phyloP scores from a whole-genome alignment of 2,888 invertebrate species.

The Anoplius nigerrimus region DNA sequence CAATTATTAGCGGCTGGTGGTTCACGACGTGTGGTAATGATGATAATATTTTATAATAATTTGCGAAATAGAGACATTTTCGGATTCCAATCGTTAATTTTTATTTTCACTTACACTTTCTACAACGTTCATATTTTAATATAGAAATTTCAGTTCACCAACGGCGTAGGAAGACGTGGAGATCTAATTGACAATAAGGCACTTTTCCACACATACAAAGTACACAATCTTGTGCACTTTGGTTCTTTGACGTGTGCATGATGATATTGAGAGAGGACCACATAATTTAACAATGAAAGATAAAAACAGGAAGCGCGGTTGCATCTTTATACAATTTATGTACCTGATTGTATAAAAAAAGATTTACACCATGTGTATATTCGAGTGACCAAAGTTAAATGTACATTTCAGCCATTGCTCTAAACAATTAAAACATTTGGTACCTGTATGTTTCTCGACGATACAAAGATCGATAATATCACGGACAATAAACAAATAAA shows the following conservation, averaged over 20 bases:
- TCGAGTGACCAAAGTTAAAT: slow-evolving; percentile 26
- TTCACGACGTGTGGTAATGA: background rate
- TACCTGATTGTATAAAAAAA: slow-evolving; percentile 40
- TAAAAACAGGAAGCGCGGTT: slow-evolving; percentile 14
- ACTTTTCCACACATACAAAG: slow-evolving; percentile 21
- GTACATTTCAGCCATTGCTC: slow-evolving; percentile 27
- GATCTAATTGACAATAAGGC: slow-evolving; percentile 24
- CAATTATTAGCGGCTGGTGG: too few species aligned
- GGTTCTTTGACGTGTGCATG: slow-evolving; percentile 16
- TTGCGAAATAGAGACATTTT: slow-evolving; percentile 37
- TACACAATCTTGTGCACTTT: slow-evolving; percentile 21
- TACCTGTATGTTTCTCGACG: slow-evolving; percentile 34
- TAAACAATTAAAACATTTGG: slow-evolving; percentile 10
- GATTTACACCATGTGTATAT: slow-evolving; percentile 32
- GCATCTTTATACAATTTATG: slow-evolving; percentile 44
- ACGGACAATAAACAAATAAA: slow-evolving; percentile 39
- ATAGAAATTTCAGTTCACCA: slow-evolving; percentile 16
- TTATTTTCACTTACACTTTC: slow-evolving; percentile 32
- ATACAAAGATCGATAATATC: slow-evolving; percentile 19
- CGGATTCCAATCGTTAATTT: slow-evolving; percentile 42
- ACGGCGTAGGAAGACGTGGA: slow-evolving; percentile 8
- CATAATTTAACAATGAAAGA: slow-evolving; percentile 36
- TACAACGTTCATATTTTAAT: slow-evolving; percentile 25
- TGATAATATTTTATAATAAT: background rate
- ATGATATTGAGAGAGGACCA: slow-evolving; percentile 26